phyloP scores from a whole-genome alignment of 2,888 invertebrate species.

The Microdon myrmicae region DNA sequence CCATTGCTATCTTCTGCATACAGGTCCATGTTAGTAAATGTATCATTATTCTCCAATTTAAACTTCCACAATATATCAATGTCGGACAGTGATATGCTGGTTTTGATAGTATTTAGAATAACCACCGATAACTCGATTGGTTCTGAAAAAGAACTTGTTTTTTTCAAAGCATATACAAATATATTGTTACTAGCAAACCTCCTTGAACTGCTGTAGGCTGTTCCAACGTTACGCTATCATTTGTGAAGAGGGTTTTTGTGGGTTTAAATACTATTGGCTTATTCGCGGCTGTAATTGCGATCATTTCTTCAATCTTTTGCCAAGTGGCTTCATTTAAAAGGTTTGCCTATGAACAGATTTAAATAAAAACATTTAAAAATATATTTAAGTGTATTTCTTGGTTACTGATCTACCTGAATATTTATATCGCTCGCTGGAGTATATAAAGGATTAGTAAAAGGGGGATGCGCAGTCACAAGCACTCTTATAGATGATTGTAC shows the following conservation, averaged over 20 bases:
- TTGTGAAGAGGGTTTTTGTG: slow-evolving; percentile 77
- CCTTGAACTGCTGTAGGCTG: slow-evolving; percentile 80
- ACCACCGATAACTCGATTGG: slow-evolving; percentile 77
- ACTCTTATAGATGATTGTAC: slow-evolving; percentile 77
- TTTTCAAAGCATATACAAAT: slow-evolving; percentile 6
- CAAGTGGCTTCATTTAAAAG: slow-evolving; percentile 70
- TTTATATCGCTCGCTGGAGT: slow-evolving; percentile 64
- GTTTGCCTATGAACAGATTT: slow-evolving; percentile 57
- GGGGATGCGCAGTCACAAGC: slow-evolving; percentile 66
- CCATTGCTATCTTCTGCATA: slow-evolving; percentile 55
- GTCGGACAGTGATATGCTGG: slow-evolving; percentile 68
- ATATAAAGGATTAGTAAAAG: slow-evolving; percentile 57
- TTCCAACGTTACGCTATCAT: slow-evolving; percentile 72
- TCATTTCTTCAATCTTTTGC: slow-evolving; percentile 81
- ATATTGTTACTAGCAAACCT: slow-evolving; percentile 66
- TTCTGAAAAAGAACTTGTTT: slow-evolving; percentile 68
- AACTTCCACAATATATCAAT: slow-evolving; percentile 65
- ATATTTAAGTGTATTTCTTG: background rate
- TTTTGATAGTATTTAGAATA: slow-evolving; percentile 69
- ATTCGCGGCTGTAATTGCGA: slow-evolving; percentile 77
- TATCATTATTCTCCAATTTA: slow-evolving; percentile 64
- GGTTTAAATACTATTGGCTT: slow-evolving; percentile 82
- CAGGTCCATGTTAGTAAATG: slow-evolving; percentile 65
- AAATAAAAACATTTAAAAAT: slow-evolving; percentile 2
- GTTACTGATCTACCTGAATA: slow-evolving; percentile 56